Base-by-base conservation (phyloP, 2,113 vertebrate species). In the Hiodon tergisus region DNA sequence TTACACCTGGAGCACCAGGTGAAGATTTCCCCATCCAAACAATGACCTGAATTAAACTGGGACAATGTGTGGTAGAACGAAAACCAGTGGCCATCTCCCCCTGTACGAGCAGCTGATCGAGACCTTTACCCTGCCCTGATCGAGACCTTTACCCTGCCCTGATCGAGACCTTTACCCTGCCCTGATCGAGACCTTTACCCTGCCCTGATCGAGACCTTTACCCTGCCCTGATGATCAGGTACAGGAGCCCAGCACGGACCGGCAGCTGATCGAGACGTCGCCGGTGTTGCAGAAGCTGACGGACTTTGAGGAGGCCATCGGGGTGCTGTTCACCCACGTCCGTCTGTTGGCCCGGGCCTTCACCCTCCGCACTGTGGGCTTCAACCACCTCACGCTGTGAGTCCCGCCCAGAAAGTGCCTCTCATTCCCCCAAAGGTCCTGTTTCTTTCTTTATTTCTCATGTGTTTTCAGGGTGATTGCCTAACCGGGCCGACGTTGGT, bases 301-400 rank as follows among this genome's bases (percentile, higher is more conserved):
- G 0, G 90, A 91, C 77, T 98, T 99, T 76, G 97, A 99, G 85
- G 93, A 94, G 0, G 88, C 94, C 7, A 98, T 98, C 51, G 97
- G 97, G 14, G 95, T 98, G 0, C 76, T 95, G 81, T 99, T 98
- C 84, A 98, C 95, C 31, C 97, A 99, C 0, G 94, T 98, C 74
- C 93, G 97, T 3, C 94, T 99, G 47, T 84, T 99, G 69, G 97
- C 97, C 61, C 86, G 97, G 67, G 96, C 97, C 0, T 99, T 98
- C 90, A 99, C 97, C 3, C 81, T 99, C 85, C 94, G 97, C 83
- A 99, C 97, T 4, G 97, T 99, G 16, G 97, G 97, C 85, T 99
- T 96, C 89, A 99, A 99, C 90, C 97, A 99, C 81, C 93, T 99
- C 85, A 99, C 97, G 31, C 91, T 99, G 97, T 99, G 84, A 95